Evolutionary conservation across 1,140 invertebrate species (phyloP).

Genomic region (Papilio polyxenes): DNA sequence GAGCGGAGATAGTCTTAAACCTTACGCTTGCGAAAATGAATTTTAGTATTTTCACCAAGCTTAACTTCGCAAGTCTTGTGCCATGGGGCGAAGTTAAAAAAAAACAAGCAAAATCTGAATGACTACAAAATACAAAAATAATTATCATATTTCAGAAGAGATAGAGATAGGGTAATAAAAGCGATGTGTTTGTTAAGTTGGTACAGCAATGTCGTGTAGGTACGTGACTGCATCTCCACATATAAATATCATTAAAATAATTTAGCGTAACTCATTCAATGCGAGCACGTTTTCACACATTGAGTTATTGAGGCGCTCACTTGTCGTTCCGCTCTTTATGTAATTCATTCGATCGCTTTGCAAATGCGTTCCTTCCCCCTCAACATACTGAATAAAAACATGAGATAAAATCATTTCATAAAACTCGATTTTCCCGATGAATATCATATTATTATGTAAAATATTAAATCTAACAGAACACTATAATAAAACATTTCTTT

Average conservation of each 20-base stretch:
- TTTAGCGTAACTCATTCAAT: neutral
- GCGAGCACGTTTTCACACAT: neutral
- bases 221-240: neutral
- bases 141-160: neutral
- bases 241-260: slow-evolving; percentile 14
- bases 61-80: neutral
- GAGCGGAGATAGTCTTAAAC: neutral
- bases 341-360: slow-evolving; percentile 17
- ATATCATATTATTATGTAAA: neutral
- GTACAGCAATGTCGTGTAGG: neutral
- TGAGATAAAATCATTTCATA: slow-evolving; percentile 11
- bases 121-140: neutral
- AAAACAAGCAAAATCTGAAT: too few species aligned
- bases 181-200: neutral
- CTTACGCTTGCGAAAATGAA: neutral
- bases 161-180: neutral
- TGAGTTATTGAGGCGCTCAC: slow-evolving; percentile 12
- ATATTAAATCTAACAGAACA: neutral
- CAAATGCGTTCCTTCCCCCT: neutral
- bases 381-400: slow-evolving; percentile 8
- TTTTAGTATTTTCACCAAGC: neutral
- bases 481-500: neutral
- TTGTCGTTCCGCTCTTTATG: slow-evolving; percentile 14
- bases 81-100: too few species aligned
- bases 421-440: neutral